These are phyloP conservation scores for Agonum fuliginosum DNA, from an alignment of 2,888 invertebrate species.

Conservation along the genomic window DNA sequence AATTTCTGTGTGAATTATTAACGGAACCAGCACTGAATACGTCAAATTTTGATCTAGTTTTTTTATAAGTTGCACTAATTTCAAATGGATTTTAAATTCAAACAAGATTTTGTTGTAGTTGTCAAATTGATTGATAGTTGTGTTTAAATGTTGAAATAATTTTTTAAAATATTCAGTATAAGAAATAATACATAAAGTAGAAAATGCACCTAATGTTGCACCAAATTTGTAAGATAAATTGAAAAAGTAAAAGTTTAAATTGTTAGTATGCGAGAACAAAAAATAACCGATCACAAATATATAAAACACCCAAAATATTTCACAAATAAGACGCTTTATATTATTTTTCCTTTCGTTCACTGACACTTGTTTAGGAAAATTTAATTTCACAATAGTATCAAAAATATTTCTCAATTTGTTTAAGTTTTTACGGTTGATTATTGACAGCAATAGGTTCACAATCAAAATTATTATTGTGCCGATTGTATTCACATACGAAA, in stretches of 20 bases:
- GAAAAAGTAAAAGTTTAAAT: background rate
- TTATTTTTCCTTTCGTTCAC: background rate
- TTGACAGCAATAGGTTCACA: background rate
- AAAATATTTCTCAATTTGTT: background rate
- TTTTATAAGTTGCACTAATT: background rate
- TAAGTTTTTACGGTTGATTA: background rate
- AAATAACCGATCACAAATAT: background rate
- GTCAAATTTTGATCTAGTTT: background rate
- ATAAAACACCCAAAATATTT: background rate
- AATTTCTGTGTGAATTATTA: background rate
- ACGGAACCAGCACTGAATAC: background rate
- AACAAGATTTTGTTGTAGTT: background rate
- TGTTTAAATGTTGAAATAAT: background rate
- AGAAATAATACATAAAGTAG: background rate
- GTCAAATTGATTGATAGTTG: background rate
- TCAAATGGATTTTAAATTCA: background rate
- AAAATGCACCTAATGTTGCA: background rate
- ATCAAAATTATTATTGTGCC: background rate
- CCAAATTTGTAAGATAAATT: conserved; percentile 14
- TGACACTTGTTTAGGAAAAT: background rate
- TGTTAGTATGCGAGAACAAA: background rate
- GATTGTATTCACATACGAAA: background rate
- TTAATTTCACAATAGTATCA: background rate
- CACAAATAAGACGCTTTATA: background rate
- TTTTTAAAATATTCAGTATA: conserved; percentile 3